Evolutionary conservation across 1,140 invertebrate species (phyloP), one percentile per base, ranked within the genome.

Genomic region (Brevipalpus yothersi): DNA sequence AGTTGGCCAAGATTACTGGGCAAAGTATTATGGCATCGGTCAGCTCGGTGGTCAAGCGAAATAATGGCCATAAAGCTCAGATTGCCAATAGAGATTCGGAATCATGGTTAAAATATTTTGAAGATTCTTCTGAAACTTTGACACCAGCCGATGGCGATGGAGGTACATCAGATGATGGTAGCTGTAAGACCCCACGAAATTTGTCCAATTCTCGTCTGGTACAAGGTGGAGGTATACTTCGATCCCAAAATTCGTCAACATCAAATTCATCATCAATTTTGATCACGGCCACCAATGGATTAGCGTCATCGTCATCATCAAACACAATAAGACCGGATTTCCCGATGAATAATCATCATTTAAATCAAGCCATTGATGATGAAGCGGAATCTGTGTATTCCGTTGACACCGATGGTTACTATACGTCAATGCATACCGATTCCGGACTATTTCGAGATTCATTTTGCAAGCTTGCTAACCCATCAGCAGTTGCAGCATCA

Each of bases 341-440:
- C 19, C 45, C 13, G 13, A 19, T n/a, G 7, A 47, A 47, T n/a
- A 47, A 55, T 15, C 53, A 53, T 21, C 11, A 9, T 54, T 15
- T n/a, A 12, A 23, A 13, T 39, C 49, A 60, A 39, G 4, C 41
- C 31, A 83, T 87, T 69, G 87, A 92, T 67, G 81, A 84, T 45
- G 88, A 91, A 71, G 88, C 83, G 5, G 87, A 84, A 66, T 92
- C 88, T 0, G 85, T 88, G 53, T 93, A 91, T 71, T 92, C 88
- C 7, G 88, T 89, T 67, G 91, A 95, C 69, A 91, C 89, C 13
- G 91, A 94, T 71, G 90, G 91, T 12, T 95, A 94, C 70, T 95
- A 93, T 70, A 95, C 91, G 0, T 93, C 88, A 12, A 94, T 95
- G 74, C 88, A 94, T 69, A 82, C 90, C 75, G 91, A 95, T 70